These are phyloP conservation scores for Montipora efflorescens DNA, from an alignment of 64 coral and sea anemone species.

Conservation along the genomic window DNA sequence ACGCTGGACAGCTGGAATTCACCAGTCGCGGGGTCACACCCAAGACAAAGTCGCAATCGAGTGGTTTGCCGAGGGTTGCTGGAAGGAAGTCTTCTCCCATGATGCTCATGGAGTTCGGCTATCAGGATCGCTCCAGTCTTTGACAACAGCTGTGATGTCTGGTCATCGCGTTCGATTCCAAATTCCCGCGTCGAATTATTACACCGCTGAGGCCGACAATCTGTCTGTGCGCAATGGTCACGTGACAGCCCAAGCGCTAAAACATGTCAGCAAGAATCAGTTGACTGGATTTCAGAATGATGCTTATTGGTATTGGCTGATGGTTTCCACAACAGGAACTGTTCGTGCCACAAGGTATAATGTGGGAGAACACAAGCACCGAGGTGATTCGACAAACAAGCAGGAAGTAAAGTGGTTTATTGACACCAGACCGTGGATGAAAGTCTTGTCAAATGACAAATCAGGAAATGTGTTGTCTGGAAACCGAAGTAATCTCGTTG, in stretches of 20 bases:
- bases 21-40: constrained; percentile 75
- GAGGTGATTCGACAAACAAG: constrained; percentile 32
- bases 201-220: constrained; percentile 88
- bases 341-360: constrained; percentile 78
- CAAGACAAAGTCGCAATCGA: constrained; percentile 64
- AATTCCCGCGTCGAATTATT: constrained; percentile 55
- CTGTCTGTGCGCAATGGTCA: constrained; percentile 82
- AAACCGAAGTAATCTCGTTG: constrained; percentile 13
- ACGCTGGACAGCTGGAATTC: constrained; percentile 86
- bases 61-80: constrained; percentile 85
- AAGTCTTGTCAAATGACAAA: constrained; percentile 46
- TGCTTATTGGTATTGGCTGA: constrained; percentile 90
- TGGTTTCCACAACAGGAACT: constrained; percentile 85
- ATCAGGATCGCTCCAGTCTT: constrained; percentile 31
- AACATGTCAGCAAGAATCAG: constrained; percentile 79
- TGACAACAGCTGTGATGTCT: constrained; percentile 72
- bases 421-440: constrained; percentile 71
- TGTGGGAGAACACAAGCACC: constrained; percentile 52
- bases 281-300: constrained; percentile 72
- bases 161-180: constrained; percentile 87
- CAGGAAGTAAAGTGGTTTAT: constrained; percentile 77
- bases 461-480: constrained; percentile 46
- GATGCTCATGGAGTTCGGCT: constrained; percentile 52
- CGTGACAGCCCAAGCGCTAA: constrained; percentile 85
- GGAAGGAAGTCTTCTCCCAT: constrained; percentile 73